Base-by-base conservation (phyloP, 2,797 vertebrate species). In the Forpus xanthops region DNA sequence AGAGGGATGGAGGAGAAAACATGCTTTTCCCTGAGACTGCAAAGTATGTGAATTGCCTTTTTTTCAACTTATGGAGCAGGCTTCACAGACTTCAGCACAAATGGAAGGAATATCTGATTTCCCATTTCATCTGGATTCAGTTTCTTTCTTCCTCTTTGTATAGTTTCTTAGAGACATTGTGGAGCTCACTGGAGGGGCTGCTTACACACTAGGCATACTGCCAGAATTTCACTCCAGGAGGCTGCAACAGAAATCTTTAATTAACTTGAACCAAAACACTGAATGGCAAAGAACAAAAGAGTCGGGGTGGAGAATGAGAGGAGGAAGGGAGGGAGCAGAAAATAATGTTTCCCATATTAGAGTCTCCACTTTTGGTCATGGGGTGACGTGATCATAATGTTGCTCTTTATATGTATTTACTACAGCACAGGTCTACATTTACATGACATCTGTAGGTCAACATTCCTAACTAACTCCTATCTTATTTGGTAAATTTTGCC, bases 51-150 rank as follows among this genome's bases (percentile, higher is more conserved):
- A 96, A 94, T 85, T 95, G 76, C 89, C 89, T 96, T 95, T 78
- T 87, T 95, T 96, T 97, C 92, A 96, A 87, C 93, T 80, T 92
- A 74, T 89, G 78, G 66, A 77, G 87, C 72, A 94, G 78, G 66
- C 93, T 90, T 96, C 87, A 95, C 88, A 96, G 87, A 90, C 94
- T 96, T 96, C 94, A 96, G 81, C 90, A 92, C 93, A 94, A 96
- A 96, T 94, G 60, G 86, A 87, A 96, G 93, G 92, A 92, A 95
- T 96, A 96, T 95, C 95, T 95, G 89, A 91, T 97, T 97, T 96
- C 94, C 89, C 62, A 96, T 95, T 97, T 94, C 97, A 97, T 97
- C 95, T 97, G 96, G 97, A 97, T 97, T 97, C 94, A 96, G 95
- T 96, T 97, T 96, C 96, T 97, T 97, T 97, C 96, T 95, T 96